Evolutionary conservation across 92 coral and sea anemone genomes (phyloP), one percentile per base, ranked within the genome.

Genomic region (Parazoanthus darwini): DNA sequence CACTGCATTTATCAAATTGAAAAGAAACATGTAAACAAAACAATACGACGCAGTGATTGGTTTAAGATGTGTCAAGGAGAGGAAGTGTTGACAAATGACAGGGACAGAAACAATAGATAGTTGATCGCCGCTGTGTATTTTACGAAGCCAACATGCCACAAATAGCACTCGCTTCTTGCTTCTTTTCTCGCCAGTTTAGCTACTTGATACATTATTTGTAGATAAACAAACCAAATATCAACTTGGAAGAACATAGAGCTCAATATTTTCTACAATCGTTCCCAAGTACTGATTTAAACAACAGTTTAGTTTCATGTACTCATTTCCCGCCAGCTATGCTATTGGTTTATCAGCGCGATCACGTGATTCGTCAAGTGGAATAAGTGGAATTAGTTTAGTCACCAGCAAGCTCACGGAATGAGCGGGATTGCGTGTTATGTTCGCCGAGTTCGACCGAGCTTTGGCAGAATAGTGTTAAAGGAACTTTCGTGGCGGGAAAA

Each of bases 401-500:
- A 70, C 87, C 79, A 84, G 79, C 87, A 73, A 84, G 78, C 87
- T 84, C 87, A 84, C 87, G 87, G 87, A 84, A 84, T 84, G 87
- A 84, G 79, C 87, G 87, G 87, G 87, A 70, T 84, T 84, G 87
- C 87, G 87, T 84, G 87, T 84, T 84, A 71, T 84, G 78, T 84
- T 84, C 87, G 87, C 87, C 87, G 87, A 84, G 87, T 84, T 84
- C 77, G 78, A 84, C 87, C 79, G 87, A 73, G 87, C 87, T 84
- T 84, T 84, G 87, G 87, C 87, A 84, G 87, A 84, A 70, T 33
- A 71, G 87, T 84, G 86, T n/a, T 70, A 71, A 84, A 84, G 65
- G 78, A 84, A 84, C 87, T 84, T 84, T 84, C 87, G 92, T 91
- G 97, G 97, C 97, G 97, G 97, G 95, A 94, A 84, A 94, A 89